Base-by-base conservation (phyloP, 2,888 invertebrate genomes). In the Drosophila setosimentum region DNA sequence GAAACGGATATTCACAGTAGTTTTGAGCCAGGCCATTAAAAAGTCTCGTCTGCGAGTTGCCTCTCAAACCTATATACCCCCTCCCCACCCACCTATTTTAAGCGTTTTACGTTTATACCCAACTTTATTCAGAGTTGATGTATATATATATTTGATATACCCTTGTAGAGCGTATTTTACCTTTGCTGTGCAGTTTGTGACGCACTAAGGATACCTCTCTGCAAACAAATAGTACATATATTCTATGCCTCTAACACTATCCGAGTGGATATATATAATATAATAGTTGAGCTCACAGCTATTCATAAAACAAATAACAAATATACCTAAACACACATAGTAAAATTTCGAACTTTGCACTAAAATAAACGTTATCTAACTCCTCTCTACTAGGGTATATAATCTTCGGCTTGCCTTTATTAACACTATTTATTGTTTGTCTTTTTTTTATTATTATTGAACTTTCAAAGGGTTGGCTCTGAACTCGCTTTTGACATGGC, bases 1-100 rank as follows among this genome's bases (percentile, higher is more conserved):
- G 61, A 75, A 71, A 73, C 54, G 61, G 35, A 29, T 62, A 51
- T 65, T 53, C 63, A 61, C 18, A 49, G 53, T 30, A 57, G 49
- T 62, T 58, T 45, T 24, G 24, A 48, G 53, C 50, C 50, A 35
- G 63, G 45, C 78, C 68, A 78, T 75, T 75, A 68, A 78, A 78
- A 78, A 75, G 78, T 78, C 78, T 71, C 77, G 77, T 64, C 77
- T 61, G 62, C 30, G 32, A 30, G 27, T 30, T 37, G 11, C 29
- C 49, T 24, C 54, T 29, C 45, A 13, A 40, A n/a, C 2, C 35
- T 8, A 5, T 0, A 11, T 32, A 13, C 13, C 16, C 18, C 16
- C 1, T 1, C n/a, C 30, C 40, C 3, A 0, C 10, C 30, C 45
- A 51, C 1, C 29, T 6, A 32, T 18, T 33, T 4, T 33, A 27